Base-by-base conservation (phyloP, 2,797 vertebrate species). In the Clarias platycephalus region DNA sequence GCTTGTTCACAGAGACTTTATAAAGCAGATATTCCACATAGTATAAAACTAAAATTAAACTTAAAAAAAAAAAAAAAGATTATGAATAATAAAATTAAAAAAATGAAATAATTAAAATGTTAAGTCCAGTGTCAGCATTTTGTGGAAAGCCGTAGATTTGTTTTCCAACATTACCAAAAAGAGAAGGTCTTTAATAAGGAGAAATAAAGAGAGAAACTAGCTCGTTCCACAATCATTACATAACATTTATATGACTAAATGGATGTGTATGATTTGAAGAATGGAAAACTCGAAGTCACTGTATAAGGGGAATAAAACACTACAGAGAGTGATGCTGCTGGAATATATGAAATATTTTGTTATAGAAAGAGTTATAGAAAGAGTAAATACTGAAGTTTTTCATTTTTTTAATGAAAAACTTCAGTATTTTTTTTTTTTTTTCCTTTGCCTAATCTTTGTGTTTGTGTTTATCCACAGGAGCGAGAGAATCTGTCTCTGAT, bases 401-500 rank as follows among this genome's bases (percentile, higher is more conserved):
- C n/a, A n/a, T n/a, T n/a, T n/a, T n/a, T n/a, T 66, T 31, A 66
- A 31, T 16, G 64, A 66, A 66, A 66, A 5, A 8, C 28, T 24
- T 40, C 2, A 70, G 9, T 9, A 44, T 44, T 8, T 4, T 4
- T 18, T 4, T 68, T 22, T 16, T 13, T 7, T 12, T 0, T 37
- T 40, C 37, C 34, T 3, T 37, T 37, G 15, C 24, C 0, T n/a
- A 22, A 24, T 13, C 24, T n/a, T 2, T 37, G 55, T 60, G 18
- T 71, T 55, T n/a, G 2, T n/a, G 2, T 74, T 83, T 64, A 0
- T 4, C 22, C 15, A 0, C 88, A 98, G 98, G 96, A 97, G 88
- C 94, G 92, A 82, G 96, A 98, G 90, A 98, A 97, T 89, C 94
- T 95, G 55, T 89, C 91, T 86, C 94, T 98, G 10, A 88, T 97